Base-by-base conservation (phyloP, 53 echinoderm and acorn worm genomes). In the Patiria pectinifera region DNA sequence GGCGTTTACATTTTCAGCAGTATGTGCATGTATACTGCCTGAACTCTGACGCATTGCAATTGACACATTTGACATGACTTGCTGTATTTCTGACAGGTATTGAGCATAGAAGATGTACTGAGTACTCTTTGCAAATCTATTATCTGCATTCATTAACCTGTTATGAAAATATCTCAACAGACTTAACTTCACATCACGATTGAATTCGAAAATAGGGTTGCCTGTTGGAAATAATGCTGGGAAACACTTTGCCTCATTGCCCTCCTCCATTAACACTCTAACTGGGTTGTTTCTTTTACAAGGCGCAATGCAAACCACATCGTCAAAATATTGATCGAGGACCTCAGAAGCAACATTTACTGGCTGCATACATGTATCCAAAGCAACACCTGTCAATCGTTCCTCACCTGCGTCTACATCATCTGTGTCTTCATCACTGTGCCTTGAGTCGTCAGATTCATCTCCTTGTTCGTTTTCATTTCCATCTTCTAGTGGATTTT, bases 221-320 rank as follows among this genome's bases (percentile, higher is more conserved):
- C n/a, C n/a, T n/a, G n/a, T n/a, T n/a, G n/a, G n/a, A n/a, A n/a
- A n/a, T n/a, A n/a, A n/a, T n/a, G n/a, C n/a, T n/a, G n/a, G n/a
- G n/a, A n/a, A n/a, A n/a, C n/a, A n/a, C n/a, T n/a, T n/a, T n/a
- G n/a, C n/a, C n/a, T n/a, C n/a, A n/a, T n/a, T n/a, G n/a, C n/a
- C n/a, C n/a, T n/a, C n/a, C n/a, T n/a, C 93, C 53, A 91, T 83
- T 78, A 97, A 75, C 47, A 95, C 71, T 83, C 79, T 69, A 24
- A 95, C 83, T 78, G 95, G 95, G 35, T 18, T 91, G 82, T 95
- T 95, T 11, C 92, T 93, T 92, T 96, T 95, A 81, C 91, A 91
- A 26, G 97, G 96, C 3, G 96, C 95, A 77, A 91, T 59, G 81
- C 71, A 88, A 45, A 95, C 80, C 15, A 96, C 91, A 8, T 85